Percentiles rank a stretch among this genome's conserved stretches.
These are phyloP conservation scores for Cyclopterus lumpus DNA, from an alignment of 2,797 vertebrate species.

Conservation along the genomic window DNA sequence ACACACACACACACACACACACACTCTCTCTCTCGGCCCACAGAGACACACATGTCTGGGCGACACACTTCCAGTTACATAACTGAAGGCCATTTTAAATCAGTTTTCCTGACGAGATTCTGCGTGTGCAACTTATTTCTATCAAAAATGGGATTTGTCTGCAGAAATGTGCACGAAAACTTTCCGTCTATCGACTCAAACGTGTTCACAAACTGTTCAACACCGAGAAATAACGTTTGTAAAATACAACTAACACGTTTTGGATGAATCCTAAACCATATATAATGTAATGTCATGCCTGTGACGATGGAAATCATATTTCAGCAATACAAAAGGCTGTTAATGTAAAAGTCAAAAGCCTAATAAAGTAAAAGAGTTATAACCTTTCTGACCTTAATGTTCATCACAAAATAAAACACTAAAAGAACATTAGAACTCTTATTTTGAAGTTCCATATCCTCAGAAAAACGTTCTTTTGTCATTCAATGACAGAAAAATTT, in stretches of 20 bases:
- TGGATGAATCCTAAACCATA: background rate
- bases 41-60: constrained; percentile 37
- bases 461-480: no score
- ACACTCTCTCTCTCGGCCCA: constrained; percentile 31
- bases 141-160: no score
- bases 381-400: background rate
- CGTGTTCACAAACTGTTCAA: no score
- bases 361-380: background rate
- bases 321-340: background rate
- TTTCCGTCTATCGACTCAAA: background rate
- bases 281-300: no score
- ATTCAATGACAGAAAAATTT: background rate
- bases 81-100: background rate
- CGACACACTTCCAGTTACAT: background rate
- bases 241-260: no score
- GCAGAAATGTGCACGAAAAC: background rate
- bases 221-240: no score
- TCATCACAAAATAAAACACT: background rate
- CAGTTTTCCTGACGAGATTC: background rate
- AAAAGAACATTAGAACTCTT: background rate
- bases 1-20: constrained; percentile 17
- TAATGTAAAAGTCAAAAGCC: background rate
- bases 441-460: background rate
- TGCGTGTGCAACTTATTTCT: background rate
- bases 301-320: no score